Evolutionary conservation across 2,888 invertebrate species (phyloP), one percentile per base, ranked within the genome.

Genomic region (Aplocera efformata): DNA sequence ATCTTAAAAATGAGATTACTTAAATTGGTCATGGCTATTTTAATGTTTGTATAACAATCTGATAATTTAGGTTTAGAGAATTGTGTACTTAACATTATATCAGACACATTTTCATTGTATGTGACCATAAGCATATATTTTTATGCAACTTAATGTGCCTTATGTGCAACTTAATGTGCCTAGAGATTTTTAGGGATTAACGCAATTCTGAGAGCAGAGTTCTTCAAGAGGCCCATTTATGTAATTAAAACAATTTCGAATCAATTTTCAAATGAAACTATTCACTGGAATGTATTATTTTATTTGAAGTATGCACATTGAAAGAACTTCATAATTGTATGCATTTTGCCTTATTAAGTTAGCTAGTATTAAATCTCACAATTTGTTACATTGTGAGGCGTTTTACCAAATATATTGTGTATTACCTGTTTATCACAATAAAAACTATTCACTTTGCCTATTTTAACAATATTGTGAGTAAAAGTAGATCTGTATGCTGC

Each of bases 11-110:
- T 55, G 32, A 60, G 56, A 53, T 50, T 51, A 56, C 49, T 42
- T 48, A 56, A 51, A 57, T 60, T 34, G 54, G 61, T 56, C 60
- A 63, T 40, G 61, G 56, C 45, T 60, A 37, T 55, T 40, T 23
- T 36, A 17, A 22, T 32, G 43, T 48, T 44, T 49, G 45, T 51
- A 48, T 51, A 17, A 17, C n/a, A 17, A 17, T 17, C 13, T 3
- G 13, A 17, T 17, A n/a, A n/a, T n/a, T 17, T 3, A 17, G 5
- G 5, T 5, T 17, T 17, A 17, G 13, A 17, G 13, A 17, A 17
- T 5, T 17, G 13, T 17, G 13, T 17, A 17, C 13, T 17, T 17
- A 17, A 17, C 13, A 17, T 17, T 17, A 5, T 17, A 3, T 3
- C 13, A 17, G 2, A 17, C 5, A 17, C 13, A 17, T 17, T 17